phyloP scores from a whole-genome alignment of 2,113 vertebrate species.

The Apodemus sylvaticus region DNA sequence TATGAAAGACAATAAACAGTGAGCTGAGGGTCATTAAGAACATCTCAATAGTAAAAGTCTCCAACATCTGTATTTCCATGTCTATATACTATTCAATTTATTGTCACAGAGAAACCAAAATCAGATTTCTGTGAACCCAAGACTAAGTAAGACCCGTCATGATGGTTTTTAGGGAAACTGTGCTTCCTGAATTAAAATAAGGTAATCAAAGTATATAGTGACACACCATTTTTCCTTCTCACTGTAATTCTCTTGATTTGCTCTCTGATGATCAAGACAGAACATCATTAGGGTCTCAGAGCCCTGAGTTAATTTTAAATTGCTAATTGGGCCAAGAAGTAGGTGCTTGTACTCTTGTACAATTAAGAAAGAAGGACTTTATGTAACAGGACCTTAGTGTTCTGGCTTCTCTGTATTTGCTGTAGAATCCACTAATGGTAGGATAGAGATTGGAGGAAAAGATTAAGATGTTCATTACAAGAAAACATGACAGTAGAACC shows the following conservation, averaged over 20 bases:
- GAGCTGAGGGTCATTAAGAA: constrained; percentile 22
- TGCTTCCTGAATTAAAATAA: constrained; percentile 40
- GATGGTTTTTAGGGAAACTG: constrained; percentile 24
- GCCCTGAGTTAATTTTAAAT: constrained; percentile 1
- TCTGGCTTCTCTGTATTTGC: constrained; percentile 52
- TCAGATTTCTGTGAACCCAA: constrained; percentile 3
- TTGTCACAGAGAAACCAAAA: constrained; percentile 35
- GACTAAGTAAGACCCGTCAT: neutral
- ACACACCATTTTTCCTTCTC: constrained; percentile 11
- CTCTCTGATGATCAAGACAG: constrained; percentile 34
- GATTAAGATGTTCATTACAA: constrained; percentile 35
- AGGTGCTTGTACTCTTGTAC: constrained; percentile 59
- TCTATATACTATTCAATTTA: neutral
- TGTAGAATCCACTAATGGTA: constrained; percentile 27
- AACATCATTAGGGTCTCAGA: constrained; percentile 36
- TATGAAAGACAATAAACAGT: constrained; percentile 54
- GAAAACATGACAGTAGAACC: constrained; percentile 56
- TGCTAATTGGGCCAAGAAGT: constrained; percentile 50
- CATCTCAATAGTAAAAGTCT: neutral
- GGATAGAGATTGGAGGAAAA: constrained; percentile 1
- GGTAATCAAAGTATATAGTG: constrained; percentile 1
- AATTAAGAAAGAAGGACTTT: constrained; percentile 57
- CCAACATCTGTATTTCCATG: constrained; percentile 12
- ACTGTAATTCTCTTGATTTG: constrained; percentile 61
- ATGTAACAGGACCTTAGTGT: constrained; percentile 14